These are phyloP conservation scores for Idaea biselata DNA, from an alignment of 2,888 invertebrate genomes.

Conservation along the genomic window DNA sequence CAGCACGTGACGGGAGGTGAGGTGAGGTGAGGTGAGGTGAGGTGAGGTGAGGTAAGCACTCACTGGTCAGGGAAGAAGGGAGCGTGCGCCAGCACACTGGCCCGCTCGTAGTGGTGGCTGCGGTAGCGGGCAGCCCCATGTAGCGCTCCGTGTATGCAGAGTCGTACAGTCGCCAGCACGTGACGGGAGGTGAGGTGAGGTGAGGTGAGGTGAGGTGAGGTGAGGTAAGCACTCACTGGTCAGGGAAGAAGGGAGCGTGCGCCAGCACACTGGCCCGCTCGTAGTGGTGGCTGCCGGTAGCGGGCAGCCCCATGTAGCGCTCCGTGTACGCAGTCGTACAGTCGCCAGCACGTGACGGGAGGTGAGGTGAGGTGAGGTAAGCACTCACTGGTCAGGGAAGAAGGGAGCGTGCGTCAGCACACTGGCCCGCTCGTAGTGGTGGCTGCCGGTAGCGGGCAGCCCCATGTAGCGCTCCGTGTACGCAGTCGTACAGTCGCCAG, in stretches of 20 bases:
- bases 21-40: no score
- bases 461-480: constrained; percentile 98
- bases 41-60: constrained; percentile 16
- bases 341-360: constrained; percentile 95
- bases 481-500: constrained; percentile 97
- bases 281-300: constrained; percentile 84
- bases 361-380: no score
- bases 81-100: constrained; percentile 89
- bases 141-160: constrained; percentile 99
- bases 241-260: constrained; percentile 88
- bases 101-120: constrained; percentile 91
- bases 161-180: constrained; percentile 98
- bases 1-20: constrained; percentile 98
- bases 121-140: constrained; percentile 82
- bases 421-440: constrained; percentile 94
- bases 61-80: constrained; percentile 91
- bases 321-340: constrained; percentile 99
- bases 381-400: constrained; percentile 89
- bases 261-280: constrained; percentile 93
- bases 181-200: constrained; percentile 98
- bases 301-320: constrained; percentile 89
- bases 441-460: constrained; percentile 59
- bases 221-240: constrained; percentile 78
- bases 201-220: no score
- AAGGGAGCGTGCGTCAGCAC: constrained; percentile 87